Percentiles rank a stretch among this genome's conserved stretches.
These are phyloP conservation scores for Falcunculus frontatus DNA, from an alignment of 2,113 vertebrate species.

Conservation along the genomic window DNA sequence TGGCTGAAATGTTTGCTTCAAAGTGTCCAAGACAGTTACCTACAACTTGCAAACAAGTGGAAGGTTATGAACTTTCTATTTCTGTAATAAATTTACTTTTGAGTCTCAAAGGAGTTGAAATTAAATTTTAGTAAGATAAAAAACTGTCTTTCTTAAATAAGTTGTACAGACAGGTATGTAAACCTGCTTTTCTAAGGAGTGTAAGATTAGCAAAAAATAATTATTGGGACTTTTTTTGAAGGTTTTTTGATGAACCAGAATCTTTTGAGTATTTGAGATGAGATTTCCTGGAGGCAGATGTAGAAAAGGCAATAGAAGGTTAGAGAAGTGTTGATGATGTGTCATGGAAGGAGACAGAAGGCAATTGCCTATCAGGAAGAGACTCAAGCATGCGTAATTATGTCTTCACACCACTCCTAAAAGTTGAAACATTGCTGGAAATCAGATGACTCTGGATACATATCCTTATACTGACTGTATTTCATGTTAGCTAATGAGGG, in stretches of 20 bases:
- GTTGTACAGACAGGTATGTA: neutral
- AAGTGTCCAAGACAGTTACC: neutral
- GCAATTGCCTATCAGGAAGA: neutral
- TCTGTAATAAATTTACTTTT: neutral
- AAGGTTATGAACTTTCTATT: neutral
- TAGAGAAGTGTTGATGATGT: neutral
- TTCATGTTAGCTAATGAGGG: neutral
- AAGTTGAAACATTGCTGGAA: neutral
- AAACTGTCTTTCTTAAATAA: neutral
- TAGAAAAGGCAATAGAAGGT: neutral
- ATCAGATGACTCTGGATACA: rapidly evolving
- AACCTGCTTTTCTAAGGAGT: neutral
- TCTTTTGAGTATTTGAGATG: neutral
- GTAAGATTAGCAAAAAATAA: neutral
- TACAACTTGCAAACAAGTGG: neutral
- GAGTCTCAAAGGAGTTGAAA: neutral
- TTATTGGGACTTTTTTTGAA: neutral
- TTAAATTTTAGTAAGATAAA: neutral
- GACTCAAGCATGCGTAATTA: neutral
- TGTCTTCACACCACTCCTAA: neutral
- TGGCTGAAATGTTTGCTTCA: neutral
- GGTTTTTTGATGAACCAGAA: neutral
- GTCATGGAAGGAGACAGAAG: neutral
- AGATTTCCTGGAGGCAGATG: neutral
- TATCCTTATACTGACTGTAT: neutral